phyloP scores from a whole-genome alignment of 2,113 vertebrate species.

The Pachycephala philippinensis region DNA sequence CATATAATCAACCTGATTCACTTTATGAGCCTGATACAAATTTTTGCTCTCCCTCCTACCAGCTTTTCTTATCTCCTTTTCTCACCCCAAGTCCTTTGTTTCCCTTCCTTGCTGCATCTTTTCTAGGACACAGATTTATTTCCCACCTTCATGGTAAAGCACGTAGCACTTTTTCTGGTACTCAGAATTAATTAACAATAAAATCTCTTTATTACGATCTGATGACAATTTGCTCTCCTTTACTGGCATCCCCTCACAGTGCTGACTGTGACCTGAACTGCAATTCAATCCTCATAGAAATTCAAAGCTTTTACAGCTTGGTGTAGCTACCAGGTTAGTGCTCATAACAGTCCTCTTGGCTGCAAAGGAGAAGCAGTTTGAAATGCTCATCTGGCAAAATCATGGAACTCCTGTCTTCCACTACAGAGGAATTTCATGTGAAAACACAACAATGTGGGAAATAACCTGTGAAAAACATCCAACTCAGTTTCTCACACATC shows the following conservation, averaged over 20 bases:
- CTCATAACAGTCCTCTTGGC: neutral
- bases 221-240: neutral
- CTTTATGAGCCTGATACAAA: neutral
- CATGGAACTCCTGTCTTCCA: neutral
- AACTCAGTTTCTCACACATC: neutral
- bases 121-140: neutral
- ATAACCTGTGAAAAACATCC: neutral
- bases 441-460: slow-evolving; percentile 7
- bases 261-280: neutral
- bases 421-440: neutral
- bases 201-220: neutral
- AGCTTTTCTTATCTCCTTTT: neutral
- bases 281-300: slow-evolving; percentile 28
- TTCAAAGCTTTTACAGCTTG: slow-evolving; percentile 13
- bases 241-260: neutral
- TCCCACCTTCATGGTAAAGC: neutral
- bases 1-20: neutral
- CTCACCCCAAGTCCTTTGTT: neutral
- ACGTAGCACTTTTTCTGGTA: neutral
- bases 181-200: slow-evolving; percentile 48
- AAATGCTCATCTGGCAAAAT: slow-evolving; percentile 1
- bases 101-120: neutral
- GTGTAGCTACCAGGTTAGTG: neutral
- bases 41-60: neutral
- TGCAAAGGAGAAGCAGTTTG: neutral